These are phyloP conservation scores for Drosophila setifemur DNA, from an alignment of 1,140 invertebrate genomes.

Conservation along the genomic window DNA sequence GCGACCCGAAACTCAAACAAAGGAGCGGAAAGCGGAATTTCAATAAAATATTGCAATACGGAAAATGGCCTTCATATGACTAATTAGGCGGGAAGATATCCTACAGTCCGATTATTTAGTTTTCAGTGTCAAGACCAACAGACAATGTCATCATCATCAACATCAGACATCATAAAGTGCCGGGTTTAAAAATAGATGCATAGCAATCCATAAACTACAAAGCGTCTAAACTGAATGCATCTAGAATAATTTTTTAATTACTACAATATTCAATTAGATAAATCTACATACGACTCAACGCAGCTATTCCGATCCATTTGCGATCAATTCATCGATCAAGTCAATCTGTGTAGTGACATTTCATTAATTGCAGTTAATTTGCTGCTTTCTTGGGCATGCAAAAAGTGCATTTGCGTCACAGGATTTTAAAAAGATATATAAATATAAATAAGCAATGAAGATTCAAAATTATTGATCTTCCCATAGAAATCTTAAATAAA, in stretches of 20 bases:
- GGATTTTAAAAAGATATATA: too few species aligned
- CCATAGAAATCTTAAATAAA: too few species aligned
- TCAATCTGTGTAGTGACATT: conserved; percentile 49
- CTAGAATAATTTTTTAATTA: conserved; percentile 35
- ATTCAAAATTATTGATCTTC: too few species aligned
- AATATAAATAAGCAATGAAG: too few species aligned
- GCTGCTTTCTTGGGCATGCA: conserved; percentile 9
- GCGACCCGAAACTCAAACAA: too few species aligned
- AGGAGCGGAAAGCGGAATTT: conserved; percentile 24
- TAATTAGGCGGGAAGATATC: conserved; percentile 33
- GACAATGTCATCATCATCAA: conserved; percentile 37
- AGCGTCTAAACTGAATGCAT: conserved; percentile 21
- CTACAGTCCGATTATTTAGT: not conserved
- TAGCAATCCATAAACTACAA: conserved; percentile 34
- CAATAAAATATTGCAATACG: conserved; percentile 28
- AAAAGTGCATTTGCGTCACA: too few species aligned
- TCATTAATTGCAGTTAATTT: conserved; percentile 59
- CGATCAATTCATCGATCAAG: conserved; percentile 24
- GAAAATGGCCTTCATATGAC: conserved; percentile 40
- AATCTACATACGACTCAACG: conserved; percentile 9
- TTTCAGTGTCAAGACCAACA: conserved; percentile 23
- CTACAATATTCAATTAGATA: conserved; percentile 17
- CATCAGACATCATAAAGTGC: conserved; percentile 2
- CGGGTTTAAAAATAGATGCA: conserved; percentile 33
- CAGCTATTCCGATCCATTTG: not conserved